Conservation (phyloP, 2,113 vertebrate species). For the Anhinga anhinga region DNA sequence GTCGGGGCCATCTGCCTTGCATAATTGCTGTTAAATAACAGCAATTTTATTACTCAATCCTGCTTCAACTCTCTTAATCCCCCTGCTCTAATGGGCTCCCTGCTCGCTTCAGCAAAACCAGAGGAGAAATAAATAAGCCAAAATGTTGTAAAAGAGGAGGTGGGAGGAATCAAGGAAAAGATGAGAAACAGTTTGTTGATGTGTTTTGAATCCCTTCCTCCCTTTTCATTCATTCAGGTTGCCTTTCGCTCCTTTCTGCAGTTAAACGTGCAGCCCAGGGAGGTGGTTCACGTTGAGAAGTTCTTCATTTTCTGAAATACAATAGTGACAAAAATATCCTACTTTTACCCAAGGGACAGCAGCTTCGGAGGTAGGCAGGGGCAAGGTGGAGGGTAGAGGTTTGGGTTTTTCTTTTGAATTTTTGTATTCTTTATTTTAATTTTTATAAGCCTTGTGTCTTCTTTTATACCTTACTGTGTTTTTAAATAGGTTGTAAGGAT, state of each 20-base stretch:
- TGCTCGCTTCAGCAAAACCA: constrained; percentile 5
- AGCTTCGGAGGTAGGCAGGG: constrained; percentile 33
- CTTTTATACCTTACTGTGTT: background rate
- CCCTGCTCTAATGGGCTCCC: background rate
- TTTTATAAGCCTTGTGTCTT: background rate
- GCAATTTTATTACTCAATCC: background rate
- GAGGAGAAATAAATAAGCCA: background rate
- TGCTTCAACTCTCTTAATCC: background rate
- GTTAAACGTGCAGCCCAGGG: background rate
- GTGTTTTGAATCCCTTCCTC: background rate
- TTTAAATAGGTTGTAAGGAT: background rate
- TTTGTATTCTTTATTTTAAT: background rate
- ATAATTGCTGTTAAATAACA: background rate
- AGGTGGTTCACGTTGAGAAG: background rate
- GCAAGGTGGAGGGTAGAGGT: background rate
- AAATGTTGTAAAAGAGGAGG: background rate
- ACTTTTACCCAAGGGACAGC: background rate
- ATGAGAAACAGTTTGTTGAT: background rate
- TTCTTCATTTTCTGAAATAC: background rate
- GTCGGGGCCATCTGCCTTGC: background rate
- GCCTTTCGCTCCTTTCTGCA: background rate
- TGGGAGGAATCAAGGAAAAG: background rate
- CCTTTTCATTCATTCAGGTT: background rate
- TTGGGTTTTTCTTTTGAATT: background rate
- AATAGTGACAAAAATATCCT: background rate